Evolutionary conservation across 2,888 invertebrate genomes (phyloP).

Genomic region (Caenorhabditis doughertyi): DNA sequence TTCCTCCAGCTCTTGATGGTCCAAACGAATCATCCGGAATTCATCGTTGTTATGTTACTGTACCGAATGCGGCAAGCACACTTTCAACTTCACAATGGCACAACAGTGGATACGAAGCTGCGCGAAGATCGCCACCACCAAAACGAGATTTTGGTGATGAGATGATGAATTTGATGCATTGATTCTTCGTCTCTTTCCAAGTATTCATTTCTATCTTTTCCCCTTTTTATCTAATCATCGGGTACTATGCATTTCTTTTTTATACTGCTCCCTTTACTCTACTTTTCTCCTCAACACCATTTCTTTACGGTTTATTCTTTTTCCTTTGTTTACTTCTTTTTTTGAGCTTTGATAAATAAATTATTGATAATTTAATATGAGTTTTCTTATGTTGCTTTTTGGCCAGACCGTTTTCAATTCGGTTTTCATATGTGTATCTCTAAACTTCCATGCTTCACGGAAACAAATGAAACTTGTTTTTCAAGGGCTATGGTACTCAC

Average conservation of each 20-base stretch:
- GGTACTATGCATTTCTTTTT: slow-evolving; percentile 19
- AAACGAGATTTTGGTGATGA: slow-evolving; percentile 58
- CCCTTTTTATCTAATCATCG: slow-evolving; percentile 2
- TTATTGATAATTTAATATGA: background rate
- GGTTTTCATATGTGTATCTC: background rate
- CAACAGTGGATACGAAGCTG: slow-evolving; percentile 59
- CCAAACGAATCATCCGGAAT: slow-evolving; percentile 66
- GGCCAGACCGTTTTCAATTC: background rate
- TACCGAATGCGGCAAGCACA: slow-evolving; percentile 31
- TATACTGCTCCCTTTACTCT: background rate
- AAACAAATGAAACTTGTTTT: too few relatives aligned
- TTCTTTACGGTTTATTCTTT: background rate
- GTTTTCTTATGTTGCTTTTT: too few relatives aligned
- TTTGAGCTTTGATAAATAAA: background rate
- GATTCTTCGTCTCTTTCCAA: slow-evolving; percentile 4
- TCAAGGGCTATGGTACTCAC: too few relatives aligned
- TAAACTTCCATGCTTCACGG: too few relatives aligned
- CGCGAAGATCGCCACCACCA: slow-evolving; percentile 57
- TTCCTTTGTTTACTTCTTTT: background rate
- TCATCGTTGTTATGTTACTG: slow-evolving; percentile 57
- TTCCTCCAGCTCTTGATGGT: slow-evolving; percentile 64
- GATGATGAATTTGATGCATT: slow-evolving; percentile 57
- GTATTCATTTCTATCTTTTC: background rate
- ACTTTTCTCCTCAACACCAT: background rate
- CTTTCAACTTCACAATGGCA: slow-evolving; percentile 60